Evolutionary conservation across 2,113 vertebrate species (phyloP).

Genomic region (Serilophus lunatus): DNA sequence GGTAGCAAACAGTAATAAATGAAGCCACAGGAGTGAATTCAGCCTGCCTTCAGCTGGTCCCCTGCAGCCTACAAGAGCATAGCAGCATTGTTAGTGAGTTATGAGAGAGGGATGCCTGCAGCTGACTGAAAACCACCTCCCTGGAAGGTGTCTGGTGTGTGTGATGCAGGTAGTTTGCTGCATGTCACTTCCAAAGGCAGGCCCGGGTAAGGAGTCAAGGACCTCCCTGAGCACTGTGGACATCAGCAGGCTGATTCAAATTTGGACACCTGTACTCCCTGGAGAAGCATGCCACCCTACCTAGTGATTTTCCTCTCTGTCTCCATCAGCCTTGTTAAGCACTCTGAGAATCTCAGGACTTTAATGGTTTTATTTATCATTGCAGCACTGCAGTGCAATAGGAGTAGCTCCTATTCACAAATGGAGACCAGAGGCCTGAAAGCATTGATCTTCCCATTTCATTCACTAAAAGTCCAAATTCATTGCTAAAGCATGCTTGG

Average conservation of each 20-base stretch:
- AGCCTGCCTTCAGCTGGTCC: neutral
- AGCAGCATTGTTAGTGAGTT: neutral
- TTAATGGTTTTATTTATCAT: neutral
- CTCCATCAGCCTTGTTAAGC: neutral
- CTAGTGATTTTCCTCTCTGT: neutral
- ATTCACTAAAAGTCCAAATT: neutral
- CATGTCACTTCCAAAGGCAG: accelerated
- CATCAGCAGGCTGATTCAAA: neutral
- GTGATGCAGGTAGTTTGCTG: neutral
- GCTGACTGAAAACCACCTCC: neutral
- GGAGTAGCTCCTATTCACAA: neutral
- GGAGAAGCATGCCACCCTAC: neutral
- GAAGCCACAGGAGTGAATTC: neutral
- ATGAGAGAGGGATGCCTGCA: neutral
- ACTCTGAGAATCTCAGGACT: neutral
- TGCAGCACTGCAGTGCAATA: neutral
- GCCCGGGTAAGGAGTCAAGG: neutral
- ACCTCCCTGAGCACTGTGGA: neutral
- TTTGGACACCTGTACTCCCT: neutral
- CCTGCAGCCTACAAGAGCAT: neutral
- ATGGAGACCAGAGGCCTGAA: neutral
- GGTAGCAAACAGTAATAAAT: neutral
- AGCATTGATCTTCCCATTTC: neutral
- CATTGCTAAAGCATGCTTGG: neutral
- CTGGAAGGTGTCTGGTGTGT: neutral